Evolutionary conservation across 2,888 invertebrate genomes (phyloP), one percentile per base, ranked within the genome.

Genomic region (Luperina testacea): DNA sequence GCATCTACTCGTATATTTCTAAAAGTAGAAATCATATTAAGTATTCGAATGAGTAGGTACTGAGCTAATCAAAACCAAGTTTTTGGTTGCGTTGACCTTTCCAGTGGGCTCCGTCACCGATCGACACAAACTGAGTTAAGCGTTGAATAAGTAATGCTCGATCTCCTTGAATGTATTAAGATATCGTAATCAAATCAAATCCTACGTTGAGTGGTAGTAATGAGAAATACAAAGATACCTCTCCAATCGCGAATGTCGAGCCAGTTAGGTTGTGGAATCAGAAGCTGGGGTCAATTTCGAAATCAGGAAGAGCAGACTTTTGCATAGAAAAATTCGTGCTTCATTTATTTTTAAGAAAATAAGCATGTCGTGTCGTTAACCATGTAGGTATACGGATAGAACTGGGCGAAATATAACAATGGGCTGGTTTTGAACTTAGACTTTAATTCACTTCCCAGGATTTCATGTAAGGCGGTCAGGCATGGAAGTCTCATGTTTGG

Each of bases 91-190:
- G 24, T 59, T 42, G 24, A 51, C 38, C 9, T 4, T 79, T 61
- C 32, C 9, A 32, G 24, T 67, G 53, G 53, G 64, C 65, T 64
- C 72, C 42, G 48, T 80, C 27, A 59, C 38, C 48, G 51, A 77
- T 68, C 83, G 53, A 64, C 51, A 27, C 67, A 65, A 78, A 77
- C 75, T 38, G 53, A 80, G 70, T 86, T 76, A 74, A 75, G 3
- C 27, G 51, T 63, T 86, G 73, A 85, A 86, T 86, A 83, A 85
- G 83, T 85, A 83, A 86, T 83, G 51, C 65, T 61, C 51, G 57
- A 74, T 53, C 65, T 70, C 42, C 67, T 64, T 69, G 70, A 64
- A 57, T 20, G 75, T 70, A 64, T 67, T 70, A 45, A 57, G 72
- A 69, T 72, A 53, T 69, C 42, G 79, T 68, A 74, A 86, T 78